Percentiles rank a stretch among this genome's conserved stretches.
These are phyloP conservation scores for Cygnus atratus DNA, from an alignment of 2,113 vertebrate genomes.

Conservation along the genomic window DNA sequence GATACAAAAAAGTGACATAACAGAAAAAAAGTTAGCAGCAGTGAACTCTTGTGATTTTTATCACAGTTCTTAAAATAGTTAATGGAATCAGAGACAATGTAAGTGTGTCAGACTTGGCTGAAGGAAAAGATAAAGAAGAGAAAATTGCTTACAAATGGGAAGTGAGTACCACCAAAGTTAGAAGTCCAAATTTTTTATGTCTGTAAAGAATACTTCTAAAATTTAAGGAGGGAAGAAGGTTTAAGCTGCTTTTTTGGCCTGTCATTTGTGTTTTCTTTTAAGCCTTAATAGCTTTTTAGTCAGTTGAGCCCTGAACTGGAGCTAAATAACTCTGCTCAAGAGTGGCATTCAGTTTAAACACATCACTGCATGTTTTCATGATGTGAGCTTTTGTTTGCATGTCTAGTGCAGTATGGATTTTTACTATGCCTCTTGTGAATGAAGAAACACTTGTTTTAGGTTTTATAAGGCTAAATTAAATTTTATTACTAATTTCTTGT, in stretches of 20 bases:
- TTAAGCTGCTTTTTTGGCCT: background rate
- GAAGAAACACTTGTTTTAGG: background rate
- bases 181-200: background rate
- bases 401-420: background rate
- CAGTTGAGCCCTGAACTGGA: background rate
- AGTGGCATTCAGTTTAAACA: background rate
- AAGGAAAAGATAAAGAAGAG: background rate
- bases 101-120: background rate
- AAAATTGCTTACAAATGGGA: background rate
- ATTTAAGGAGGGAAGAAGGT: accelerated
- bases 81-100: background rate
- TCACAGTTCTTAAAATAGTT: background rate
- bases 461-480: background rate
- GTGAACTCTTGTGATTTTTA: background rate
- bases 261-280: background rate
- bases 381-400: accelerated
- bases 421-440: background rate
- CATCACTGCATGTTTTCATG: background rate
- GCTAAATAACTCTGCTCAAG: background rate
- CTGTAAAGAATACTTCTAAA: background rate
- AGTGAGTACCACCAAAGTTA: background rate
- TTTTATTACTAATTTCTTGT: background rate
- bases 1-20: background rate
- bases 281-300: background rate
- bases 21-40: background rate